These are phyloP conservation scores for Lasioglossum zephyrum DNA, from an alignment of 2,888 invertebrate genomes.

Conservation along the genomic window DNA sequence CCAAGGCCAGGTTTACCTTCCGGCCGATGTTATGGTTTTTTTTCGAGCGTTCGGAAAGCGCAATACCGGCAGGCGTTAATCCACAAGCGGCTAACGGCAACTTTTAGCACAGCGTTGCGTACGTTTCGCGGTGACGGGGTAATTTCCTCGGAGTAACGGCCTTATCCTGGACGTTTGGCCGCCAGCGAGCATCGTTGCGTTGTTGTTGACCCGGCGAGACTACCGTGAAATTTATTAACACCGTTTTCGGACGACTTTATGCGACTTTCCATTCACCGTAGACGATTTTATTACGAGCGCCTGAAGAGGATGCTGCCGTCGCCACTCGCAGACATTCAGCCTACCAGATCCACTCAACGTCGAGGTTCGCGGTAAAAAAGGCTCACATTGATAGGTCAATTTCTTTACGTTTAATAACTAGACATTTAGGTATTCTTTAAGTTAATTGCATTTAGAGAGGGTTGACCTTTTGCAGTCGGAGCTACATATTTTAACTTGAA, in stretches of 20 bases:
- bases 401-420: not conserved
- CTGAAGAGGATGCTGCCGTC: not conserved
- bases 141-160: conserved; percentile 20
- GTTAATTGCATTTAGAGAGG: too few relatives aligned
- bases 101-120: conserved; percentile 7
- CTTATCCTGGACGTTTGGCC: not conserved
- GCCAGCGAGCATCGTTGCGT: not conserved
- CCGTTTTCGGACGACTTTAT: not conserved
- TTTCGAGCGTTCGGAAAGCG: not conserved
- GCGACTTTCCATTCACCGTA: conserved; percentile 17
- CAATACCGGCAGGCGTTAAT: conserved; percentile 24
- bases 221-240: conserved; percentile 21
- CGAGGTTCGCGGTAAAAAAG: not conserved
- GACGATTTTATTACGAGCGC: conserved; percentile 20
- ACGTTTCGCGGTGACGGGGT: conserved; percentile 11
- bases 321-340: not conserved
- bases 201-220: not conserved
- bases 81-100: conserved; percentile 20
- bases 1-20: not conserved
- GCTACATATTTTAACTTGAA: too few relatives aligned
- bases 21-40: conserved; percentile 17
- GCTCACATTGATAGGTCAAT: not conserved
- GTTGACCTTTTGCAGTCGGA: too few relatives aligned
- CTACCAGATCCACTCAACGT: not conserved
- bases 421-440: too few relatives aligned